Percentiles rank a stretch among this genome's conserved stretches.
Evolutionary conservation across 2,797 vertebrate species (phyloP).

Genomic region (Sorex maritimensis): DNA sequence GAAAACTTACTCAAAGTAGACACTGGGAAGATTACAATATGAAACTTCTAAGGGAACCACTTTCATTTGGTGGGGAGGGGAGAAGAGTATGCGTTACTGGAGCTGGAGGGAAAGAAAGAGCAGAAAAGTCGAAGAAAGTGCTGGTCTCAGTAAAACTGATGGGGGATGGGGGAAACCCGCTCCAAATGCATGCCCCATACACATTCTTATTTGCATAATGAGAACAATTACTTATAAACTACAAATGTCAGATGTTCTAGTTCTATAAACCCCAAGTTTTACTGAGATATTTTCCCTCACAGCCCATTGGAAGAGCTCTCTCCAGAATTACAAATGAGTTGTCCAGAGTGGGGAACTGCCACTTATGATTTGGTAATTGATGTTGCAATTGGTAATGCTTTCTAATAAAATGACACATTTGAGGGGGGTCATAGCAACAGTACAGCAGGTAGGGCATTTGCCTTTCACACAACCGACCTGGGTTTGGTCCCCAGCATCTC

Average conservation of each 20-base stretch:
- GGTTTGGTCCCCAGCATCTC: no score
- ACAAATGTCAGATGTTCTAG: background rate
- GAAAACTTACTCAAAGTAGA: constrained; percentile 52
- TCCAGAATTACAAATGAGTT: constrained; percentile 58
- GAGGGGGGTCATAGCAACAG: background rate
- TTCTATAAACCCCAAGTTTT: constrained; percentile 8
- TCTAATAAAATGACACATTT: constrained; percentile 32
- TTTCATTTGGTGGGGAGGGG: background rate
- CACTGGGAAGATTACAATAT: constrained; percentile 48
- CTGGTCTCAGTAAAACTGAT: background rate
- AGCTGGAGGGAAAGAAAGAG: background rate
- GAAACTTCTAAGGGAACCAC: constrained; percentile 1
- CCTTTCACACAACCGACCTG: no score
- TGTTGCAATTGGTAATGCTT: constrained; percentile 39
- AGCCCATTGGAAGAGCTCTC: background rate
- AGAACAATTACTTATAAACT: constrained; percentile 21
- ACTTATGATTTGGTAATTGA: constrained; percentile 66
- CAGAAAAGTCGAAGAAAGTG: background rate
- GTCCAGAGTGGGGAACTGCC: constrained; percentile 36
- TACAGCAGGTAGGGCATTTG: no score
- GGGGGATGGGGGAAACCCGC: background rate
- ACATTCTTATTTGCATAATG: constrained; percentile 4
- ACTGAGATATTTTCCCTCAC: constrained; percentile 18
- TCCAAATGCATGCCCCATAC: background rate
- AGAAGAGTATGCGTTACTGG: background rate